Conservation (phyloP, 2,113 vertebrate species). For the Trogon melanurus region DNA sequence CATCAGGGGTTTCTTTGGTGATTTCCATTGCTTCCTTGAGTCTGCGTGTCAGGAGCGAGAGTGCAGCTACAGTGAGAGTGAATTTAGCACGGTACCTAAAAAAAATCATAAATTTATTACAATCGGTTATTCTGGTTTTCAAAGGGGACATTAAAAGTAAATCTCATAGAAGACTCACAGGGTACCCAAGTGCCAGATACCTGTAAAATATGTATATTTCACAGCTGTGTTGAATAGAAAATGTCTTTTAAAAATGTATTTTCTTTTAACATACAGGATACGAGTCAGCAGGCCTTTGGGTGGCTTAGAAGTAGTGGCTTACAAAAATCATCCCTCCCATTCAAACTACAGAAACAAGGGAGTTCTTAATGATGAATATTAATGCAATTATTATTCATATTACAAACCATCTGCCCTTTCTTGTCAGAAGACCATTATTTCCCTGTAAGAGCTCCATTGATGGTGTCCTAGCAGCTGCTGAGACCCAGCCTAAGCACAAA, state of each 20-base stretch:
- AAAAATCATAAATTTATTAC: not conserved
- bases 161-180: not conserved
- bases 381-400: not conserved
- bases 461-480: not conserved
- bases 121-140: not conserved
- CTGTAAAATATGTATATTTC: not conserved
- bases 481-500: not conserved
- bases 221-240: not conserved
- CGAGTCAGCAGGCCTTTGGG: not conserved
- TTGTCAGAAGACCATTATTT: not conserved
- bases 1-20: not conserved
- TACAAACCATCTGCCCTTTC: not conserved
- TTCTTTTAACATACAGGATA: not conserved
- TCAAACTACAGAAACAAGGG: not conserved
- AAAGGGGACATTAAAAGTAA: not conserved
- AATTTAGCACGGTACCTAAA: not conserved
- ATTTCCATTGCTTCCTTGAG: not conserved
- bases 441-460: not conserved
- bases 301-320: not conserved
- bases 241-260: not conserved
- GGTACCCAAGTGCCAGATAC: not conserved
- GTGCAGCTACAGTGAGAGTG: not conserved
- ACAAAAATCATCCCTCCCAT: not conserved
- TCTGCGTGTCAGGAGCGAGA: not conserved
- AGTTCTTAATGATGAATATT: not conserved